phyloP scores from a whole-genome alignment of 2,888 invertebrate species.

The Tetheella fluctuosa region DNA sequence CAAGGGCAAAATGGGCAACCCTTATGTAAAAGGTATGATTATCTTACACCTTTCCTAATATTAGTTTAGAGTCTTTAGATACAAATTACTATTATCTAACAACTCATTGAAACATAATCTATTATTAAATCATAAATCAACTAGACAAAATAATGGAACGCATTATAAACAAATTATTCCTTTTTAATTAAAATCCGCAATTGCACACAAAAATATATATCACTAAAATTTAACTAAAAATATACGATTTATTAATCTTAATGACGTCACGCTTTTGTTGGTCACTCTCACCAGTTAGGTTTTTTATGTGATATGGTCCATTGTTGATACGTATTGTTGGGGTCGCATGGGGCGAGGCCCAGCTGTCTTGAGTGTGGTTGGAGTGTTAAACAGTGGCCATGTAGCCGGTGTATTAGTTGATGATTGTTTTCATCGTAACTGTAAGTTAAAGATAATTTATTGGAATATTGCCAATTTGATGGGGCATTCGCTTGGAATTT shows the following conservation, averaged over 20 bases:
- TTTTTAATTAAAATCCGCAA: neutral
- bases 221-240: conserved; percentile 23
- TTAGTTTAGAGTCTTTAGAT: too few relatives aligned
- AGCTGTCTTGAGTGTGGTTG: conserved; percentile 92
- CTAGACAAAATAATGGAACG: neutral
- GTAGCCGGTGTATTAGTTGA: conserved; percentile 89
- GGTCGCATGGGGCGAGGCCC: conserved; percentile 92
- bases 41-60: too few relatives aligned
- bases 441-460: conserved; percentile 21
- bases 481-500: too few relatives aligned
- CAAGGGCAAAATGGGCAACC: too few relatives aligned
- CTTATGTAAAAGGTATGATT: too few relatives aligned
- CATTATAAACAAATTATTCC: neutral
- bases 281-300: conserved; percentile 63
- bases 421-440: conserved; percentile 90
- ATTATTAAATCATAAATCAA: neutral
- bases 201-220: conserved; percentile 5
- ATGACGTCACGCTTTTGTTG: neutral
- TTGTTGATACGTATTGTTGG: conserved; percentile 93
- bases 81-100: neutral
- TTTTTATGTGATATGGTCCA: conserved; percentile 87
- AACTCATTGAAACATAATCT: neutral
- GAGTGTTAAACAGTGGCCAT: conserved; percentile 92
- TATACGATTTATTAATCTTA: conserved; percentile 22
- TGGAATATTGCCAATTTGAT: too few relatives aligned